Conservation (phyloP, 2,113 vertebrate species). For the Hippocampus barbouri region DNA sequence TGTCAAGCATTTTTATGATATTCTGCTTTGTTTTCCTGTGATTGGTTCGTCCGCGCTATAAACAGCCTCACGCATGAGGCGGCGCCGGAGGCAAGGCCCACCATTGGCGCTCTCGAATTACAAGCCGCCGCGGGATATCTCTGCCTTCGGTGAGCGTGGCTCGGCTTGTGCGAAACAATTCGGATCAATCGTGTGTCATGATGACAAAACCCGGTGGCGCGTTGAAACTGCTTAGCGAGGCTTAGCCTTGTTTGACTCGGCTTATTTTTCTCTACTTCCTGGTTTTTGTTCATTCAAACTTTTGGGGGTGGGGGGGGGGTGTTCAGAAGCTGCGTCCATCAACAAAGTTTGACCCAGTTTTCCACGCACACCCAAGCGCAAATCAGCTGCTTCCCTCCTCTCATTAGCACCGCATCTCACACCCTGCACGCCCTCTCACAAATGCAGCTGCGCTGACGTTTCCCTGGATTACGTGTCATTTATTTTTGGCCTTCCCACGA, state of each 20-base stretch:
- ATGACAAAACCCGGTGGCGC: no score
- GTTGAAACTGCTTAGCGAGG: no score
- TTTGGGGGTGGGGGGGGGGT: not conserved
- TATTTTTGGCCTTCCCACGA: not conserved
- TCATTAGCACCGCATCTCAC: constrained; percentile 26
- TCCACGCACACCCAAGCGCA: not conserved
- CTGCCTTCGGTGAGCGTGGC: not conserved
- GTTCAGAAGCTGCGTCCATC: constrained; percentile 32
- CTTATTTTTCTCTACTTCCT: no score
- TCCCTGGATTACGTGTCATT: not conserved
- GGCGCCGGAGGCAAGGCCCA: not conserved
- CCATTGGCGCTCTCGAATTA: not conserved
- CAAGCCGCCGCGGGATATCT: not conserved
- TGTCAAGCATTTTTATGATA: not conserved
- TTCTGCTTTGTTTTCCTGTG: constrained; percentile 2
- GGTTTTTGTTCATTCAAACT: no score
- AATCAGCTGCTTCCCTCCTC: constrained; percentile 18
- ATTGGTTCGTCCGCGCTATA: not conserved
- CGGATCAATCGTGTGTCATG: no score
- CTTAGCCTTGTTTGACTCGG: no score
- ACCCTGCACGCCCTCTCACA: constrained; percentile 3
- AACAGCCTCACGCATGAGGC: not conserved
- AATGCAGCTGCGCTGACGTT: constrained; percentile 1
- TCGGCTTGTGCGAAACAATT: not conserved
- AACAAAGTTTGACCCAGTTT: constrained; percentile 7